Base-by-base conservation (phyloP, 2,797 vertebrate genomes). In the Staurois parvus region DNA sequence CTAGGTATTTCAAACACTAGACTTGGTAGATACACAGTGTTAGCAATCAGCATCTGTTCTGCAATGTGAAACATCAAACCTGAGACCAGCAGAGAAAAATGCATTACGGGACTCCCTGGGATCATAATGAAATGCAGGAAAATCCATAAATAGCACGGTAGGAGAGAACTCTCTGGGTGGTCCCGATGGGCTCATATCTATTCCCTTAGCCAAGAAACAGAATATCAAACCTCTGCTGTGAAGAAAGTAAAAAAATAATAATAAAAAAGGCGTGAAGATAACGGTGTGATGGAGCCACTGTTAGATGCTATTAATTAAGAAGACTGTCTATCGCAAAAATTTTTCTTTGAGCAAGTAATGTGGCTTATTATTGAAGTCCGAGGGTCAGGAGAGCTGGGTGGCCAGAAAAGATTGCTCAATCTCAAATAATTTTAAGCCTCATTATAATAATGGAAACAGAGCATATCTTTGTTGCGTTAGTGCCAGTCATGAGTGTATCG, bases 91-190 rank as follows among this genome's bases (percentile, higher is more conserved):
- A 90, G 88, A 90, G 56, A 85, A 86, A 90, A 88, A 87, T 76
- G 72, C 82, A 88, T 86, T 86, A 84, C 85, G 83, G 79, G 83
- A 34, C 87, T 90, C 91, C 91, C 88, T 72, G 88, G 85, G 90
- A 94, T 93, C 91, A 91, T 93, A 91, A 91, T 93, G 91, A 93
- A 88, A 91, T 52, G 64, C 0, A 10, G 90, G 83, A 92, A 89
- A 89, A 92, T 87, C 86, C 88, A 89, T 89, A 87, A 90, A 90
- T 87, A 91, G 76, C 88, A 90, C 82, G 89, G 88, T 42, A 88
- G 91, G 89, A 84, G 73, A 85, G 59, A 83, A 89, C 90, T 91
- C 87, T 86, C 73, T 93, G 92, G 91, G 93, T 92, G 94, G 93
- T 91, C 94, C 91, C 59, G 24, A 64, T 72, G 87, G 91, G 85